phyloP scores from a whole-genome alignment of 2,888 invertebrate genomes.

The Drosophila maculinotata region DNA sequence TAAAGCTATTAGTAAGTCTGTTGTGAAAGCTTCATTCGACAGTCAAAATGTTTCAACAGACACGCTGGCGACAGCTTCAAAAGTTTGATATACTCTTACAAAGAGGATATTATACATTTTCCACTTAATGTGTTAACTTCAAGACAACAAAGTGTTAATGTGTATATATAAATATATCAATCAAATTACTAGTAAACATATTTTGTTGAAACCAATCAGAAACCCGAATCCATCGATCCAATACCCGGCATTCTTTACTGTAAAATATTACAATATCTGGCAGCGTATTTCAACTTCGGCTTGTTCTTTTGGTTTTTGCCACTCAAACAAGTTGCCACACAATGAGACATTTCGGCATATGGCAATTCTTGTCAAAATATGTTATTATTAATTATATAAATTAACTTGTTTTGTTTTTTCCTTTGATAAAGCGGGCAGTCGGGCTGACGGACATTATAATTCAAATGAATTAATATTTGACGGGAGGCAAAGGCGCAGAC shows the following conservation, averaged over 20 bases:
- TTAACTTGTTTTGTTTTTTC: slow-evolving; percentile 58
- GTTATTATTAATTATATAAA: slow-evolving; percentile 73
- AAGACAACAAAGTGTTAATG: background rate
- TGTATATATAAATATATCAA: background rate
- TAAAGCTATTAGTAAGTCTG: slow-evolving; percentile 20
- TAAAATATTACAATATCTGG: background rate
- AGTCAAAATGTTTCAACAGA: slow-evolving; percentile 76
- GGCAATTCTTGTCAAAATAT: slow-evolving; percentile 55
- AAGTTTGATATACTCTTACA: slow-evolving; percentile 16
- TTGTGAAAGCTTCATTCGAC: slow-evolving; percentile 34
- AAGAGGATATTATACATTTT: background rate
- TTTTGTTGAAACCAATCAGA: no score
- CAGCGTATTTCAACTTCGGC: slow-evolving; percentile 22
- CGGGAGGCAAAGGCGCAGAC: slow-evolving; percentile 47
- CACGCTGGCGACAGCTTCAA: slow-evolving; percentile 61
- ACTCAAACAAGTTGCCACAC: slow-evolving; percentile 70
- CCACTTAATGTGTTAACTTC: background rate
- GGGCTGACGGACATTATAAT: slow-evolving; percentile 36
- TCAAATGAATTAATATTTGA: slow-evolving; percentile 47
- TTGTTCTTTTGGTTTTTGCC: slow-evolving; percentile 13
- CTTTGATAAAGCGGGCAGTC: slow-evolving; percentile 14
- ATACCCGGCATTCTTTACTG: no score
- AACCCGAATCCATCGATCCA: no score
- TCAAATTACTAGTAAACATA: no score
- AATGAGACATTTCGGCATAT: slow-evolving; percentile 56